Evolutionary conservation across 1,140 invertebrate genomes (phyloP).

Genomic region (Helicoverpa armigera): DNA sequence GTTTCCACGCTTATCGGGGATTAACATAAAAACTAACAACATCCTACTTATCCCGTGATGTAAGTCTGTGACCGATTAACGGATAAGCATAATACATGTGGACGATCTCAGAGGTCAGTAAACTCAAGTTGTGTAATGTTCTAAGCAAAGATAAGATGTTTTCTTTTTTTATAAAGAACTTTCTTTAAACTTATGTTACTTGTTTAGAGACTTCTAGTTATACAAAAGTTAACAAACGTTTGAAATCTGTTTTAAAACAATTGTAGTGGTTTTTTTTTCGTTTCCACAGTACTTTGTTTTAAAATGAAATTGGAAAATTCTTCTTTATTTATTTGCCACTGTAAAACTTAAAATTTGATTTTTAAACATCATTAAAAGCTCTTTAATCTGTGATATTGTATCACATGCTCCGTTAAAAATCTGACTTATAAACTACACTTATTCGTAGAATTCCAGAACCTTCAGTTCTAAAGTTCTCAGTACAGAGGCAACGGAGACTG

Average conservation of each 20-base stretch:
- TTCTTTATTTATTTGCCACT: too few species aligned
- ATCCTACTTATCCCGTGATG: not conserved
- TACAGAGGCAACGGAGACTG: conserved; percentile 21
- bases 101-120: not conserved
- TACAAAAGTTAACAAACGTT: too few species aligned
- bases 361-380: too few species aligned
- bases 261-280: too few species aligned
- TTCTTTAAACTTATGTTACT: not conserved
- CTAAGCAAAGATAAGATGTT: not conserved
- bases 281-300: too few species aligned
- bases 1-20: not conserved
- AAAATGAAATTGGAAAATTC: too few species aligned
- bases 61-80: conserved; percentile 25
- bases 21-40: not conserved
- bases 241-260: too few species aligned
- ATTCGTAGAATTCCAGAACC: not conserved
- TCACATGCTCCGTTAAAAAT: too few species aligned
- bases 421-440: not conserved
- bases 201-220: too few species aligned
- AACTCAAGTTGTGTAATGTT: not conserved
- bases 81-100: conserved; percentile 14
- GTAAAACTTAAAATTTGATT: too few species aligned
- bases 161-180: not conserved
- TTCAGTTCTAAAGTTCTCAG: conserved; percentile 27
- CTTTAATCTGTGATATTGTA: too few species aligned